Evolutionary conservation across 37 sponge, comb jelly and placozoan species (phyloP), one percentile per base, ranked within the genome.

Genomic region (Chondrilla cf. caribensis): DNA sequence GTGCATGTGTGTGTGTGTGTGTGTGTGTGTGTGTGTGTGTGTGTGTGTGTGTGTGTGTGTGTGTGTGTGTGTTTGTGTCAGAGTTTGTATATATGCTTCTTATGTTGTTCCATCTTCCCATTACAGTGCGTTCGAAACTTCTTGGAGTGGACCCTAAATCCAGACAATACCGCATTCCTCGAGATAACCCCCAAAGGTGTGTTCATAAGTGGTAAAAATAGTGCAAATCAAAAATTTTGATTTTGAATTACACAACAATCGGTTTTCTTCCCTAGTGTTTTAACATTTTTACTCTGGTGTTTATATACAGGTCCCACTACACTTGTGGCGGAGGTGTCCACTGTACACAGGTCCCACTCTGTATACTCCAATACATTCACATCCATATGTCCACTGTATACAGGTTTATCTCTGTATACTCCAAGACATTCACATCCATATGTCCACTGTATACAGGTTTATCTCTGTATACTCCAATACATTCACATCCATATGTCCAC

Each of bases 111-210:
- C 11, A 11, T 47, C 51, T 47, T 14, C 51, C 51, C 29, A 22
- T n/a, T 84, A 7, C 64, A 92, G 93, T 64, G 89, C 58, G 73
- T 93, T n/a, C 86, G 86, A 73, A 88, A 89, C 59, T 93, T 87
- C 78, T 47, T 87, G 14, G 87, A 87, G 75, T 93, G 87, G 90
- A 72, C 60, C 19, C 75, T 93, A 28, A 87, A 86, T 42, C 93
- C 93, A 9, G 65, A 83, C 57, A 93, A 87, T 59, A 87, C 26
- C 55, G 82, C 93, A 7, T 93, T 79, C 86, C 71, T 87, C 14
- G 86, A 87, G 35, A 39, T 73, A n/a, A 88, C 87, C 22, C 58
- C 64, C 22, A 88, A 54, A 88, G 89, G 92, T 88, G 68, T 28
- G 54, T 75, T 0, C 6, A 29, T 25, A 68, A 7, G n/a, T n/a